Conservation (phyloP, 2,888 invertebrate species). For the Heteromurus nitidus region DNA sequence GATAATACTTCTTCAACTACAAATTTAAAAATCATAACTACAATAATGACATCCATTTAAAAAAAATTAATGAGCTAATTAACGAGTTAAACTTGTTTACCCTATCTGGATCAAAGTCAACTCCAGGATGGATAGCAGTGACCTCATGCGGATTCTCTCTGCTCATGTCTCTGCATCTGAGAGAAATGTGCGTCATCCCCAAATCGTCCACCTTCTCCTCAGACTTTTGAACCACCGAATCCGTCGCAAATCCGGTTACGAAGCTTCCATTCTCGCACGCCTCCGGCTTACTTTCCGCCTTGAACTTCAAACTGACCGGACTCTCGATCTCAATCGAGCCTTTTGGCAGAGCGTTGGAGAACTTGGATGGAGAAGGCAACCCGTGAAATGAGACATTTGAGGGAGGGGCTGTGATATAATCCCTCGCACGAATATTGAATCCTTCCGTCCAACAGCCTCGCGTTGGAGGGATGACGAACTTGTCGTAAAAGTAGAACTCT, state of each 20-base stretch:
- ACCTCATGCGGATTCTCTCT: neutral
- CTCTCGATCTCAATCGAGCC: neutral
- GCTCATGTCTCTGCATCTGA: constrained; percentile 4
- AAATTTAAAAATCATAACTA: neutral
- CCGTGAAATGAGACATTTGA: neutral
- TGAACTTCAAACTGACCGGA: neutral
- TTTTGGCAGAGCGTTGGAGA: neutral
- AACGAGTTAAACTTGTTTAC: neutral
- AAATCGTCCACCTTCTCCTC: constrained; percentile 18
- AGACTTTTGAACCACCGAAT: neutral
- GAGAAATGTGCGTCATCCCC: constrained; percentile 8
- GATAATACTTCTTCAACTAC: neutral
- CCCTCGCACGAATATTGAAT: neutral
- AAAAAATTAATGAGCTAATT: no score
- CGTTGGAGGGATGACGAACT: neutral
- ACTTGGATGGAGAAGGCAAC: constrained; percentile 1
- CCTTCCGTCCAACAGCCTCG: constrained; percentile 20
- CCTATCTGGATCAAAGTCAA: neutral
- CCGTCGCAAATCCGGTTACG: constrained; percentile 8
- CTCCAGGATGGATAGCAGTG: neutral
- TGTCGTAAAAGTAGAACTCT: neutral
- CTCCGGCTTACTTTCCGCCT: neutral
- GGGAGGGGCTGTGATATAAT: neutral
- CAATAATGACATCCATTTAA: neutral
- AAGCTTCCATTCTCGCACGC: constrained; percentile 16